phyloP scores from a whole-genome alignment of 2,113 vertebrate species.

The Oryzias melastigma region DNA sequence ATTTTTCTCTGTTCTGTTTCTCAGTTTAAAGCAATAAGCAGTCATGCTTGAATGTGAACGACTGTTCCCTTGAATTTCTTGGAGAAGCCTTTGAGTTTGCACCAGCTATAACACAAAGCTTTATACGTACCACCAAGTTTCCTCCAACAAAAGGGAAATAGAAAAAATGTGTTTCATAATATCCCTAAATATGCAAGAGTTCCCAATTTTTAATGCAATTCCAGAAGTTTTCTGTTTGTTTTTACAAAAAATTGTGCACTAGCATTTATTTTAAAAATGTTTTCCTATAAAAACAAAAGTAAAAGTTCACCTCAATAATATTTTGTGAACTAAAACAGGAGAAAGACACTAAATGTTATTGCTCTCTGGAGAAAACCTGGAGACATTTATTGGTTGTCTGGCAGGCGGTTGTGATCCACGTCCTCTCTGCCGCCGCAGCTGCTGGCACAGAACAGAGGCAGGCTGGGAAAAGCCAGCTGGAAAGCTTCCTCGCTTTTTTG shows the following conservation, averaged over 20 bases:
- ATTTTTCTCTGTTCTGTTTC: too few relatives aligned
- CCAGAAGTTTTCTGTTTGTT: too few relatives aligned
- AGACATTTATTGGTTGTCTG: neutral
- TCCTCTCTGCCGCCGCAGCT: conserved; percentile 35
- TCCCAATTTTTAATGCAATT: too few relatives aligned
- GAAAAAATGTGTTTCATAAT: too few relatives aligned
- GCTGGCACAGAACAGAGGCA: conserved; percentile 30
- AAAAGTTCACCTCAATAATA: too few relatives aligned
- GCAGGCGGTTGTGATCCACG: conserved; percentile 43
- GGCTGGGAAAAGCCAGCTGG: conserved; percentile 52
- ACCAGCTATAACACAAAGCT: conserved; percentile 3
- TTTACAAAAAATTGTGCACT: too few relatives aligned
- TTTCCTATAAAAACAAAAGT: too few relatives aligned
- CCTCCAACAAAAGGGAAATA: too few relatives aligned
- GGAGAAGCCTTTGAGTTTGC: neutral
- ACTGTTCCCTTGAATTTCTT: conserved; percentile 10
- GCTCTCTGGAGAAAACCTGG: neutral
- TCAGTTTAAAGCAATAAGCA: too few relatives aligned
- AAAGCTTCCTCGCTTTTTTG: conserved; percentile 31
- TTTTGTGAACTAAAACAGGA: neutral
- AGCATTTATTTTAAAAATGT: too few relatives aligned
- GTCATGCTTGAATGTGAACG: conserved; percentile 1
- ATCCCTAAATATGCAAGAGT: too few relatives aligned
- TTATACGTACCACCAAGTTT: too few relatives aligned
- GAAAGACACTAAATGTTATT: neutral